Percentiles rank a stretch among this genome's conserved stretches.
Evolutionary conservation across 2,113 vertebrate species (phyloP).

Genomic region (Poeciliopsis occidentalis): DNA sequence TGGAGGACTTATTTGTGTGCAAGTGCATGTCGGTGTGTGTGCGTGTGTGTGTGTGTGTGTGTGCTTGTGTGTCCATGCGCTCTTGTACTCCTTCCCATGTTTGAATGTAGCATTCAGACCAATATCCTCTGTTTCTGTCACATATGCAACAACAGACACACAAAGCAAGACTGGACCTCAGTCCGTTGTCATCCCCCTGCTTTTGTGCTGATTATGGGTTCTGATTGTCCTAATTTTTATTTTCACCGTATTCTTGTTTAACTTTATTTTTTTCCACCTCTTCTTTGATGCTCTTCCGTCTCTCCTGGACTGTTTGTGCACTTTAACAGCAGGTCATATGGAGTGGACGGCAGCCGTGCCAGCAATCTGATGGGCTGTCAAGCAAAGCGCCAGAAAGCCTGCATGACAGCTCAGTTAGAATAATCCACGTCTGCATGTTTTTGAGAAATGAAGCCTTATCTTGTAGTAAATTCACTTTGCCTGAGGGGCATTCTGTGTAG

Average conservation of each 20-base stretch:
- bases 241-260: slow-evolving; percentile 18
- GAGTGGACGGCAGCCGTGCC: slow-evolving; percentile 36
- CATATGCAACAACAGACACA: neutral
- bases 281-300: slow-evolving; percentile 5
- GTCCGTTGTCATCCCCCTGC: slow-evolving; percentile 54
- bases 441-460: slow-evolving; percentile 48
- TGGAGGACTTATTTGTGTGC: slow-evolving; percentile 37
- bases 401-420: slow-evolving; percentile 42
- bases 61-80: neutral
- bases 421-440: slow-evolving; percentile 38
- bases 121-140: slow-evolving; percentile 6
- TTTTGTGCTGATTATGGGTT: slow-evolving; percentile 8
- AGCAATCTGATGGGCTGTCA: slow-evolving; percentile 30
- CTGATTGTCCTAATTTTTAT: slow-evolving; percentile 10
- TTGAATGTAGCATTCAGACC: slow-evolving; percentile 13
- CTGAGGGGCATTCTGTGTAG: neutral
- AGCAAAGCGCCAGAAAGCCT: slow-evolving; percentile 22
- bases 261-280: slow-evolving; percentile 32
- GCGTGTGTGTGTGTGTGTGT: slow-evolving; percentile 5
- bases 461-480: slow-evolving; percentile 29
- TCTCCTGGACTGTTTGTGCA: slow-evolving; percentile 7
- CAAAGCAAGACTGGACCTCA: slow-evolving; percentile 36
- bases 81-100: slow-evolving; percentile 35
- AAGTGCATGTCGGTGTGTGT: slow-evolving; percentile 12
- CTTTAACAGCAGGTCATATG: slow-evolving; percentile 20